These are phyloP conservation scores for Micropterix aruncella DNA, from an alignment of 2,888 invertebrate species.

Conservation along the genomic window DNA sequence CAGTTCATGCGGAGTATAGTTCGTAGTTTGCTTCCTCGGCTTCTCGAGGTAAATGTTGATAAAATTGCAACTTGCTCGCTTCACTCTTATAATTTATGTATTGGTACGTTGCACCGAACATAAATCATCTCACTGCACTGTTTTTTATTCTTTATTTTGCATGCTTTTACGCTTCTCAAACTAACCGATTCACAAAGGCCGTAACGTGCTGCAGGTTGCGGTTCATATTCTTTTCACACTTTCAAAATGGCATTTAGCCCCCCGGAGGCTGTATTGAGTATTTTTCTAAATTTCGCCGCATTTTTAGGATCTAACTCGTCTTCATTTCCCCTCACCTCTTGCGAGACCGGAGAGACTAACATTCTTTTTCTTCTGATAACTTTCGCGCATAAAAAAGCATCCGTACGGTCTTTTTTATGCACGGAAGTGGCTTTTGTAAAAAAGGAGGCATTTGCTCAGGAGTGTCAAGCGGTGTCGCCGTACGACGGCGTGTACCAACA, in stretches of 20 bases:
- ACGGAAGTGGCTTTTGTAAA: too few species aligned
- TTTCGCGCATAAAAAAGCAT: constrained; percentile 12
- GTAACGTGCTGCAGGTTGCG: constrained; percentile 3
- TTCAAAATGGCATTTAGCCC: neutral
- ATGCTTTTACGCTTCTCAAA: constrained; percentile 30
- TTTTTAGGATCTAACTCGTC: constrained; percentile 1
- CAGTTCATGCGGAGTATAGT: too few species aligned
- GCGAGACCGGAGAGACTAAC: constrained; percentile 10
- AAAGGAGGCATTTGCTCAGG: constrained; percentile 11
- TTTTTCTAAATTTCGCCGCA: constrained; percentile 3
- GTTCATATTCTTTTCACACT: constrained; percentile 1
- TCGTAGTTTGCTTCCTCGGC: too few species aligned
- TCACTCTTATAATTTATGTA: too few species aligned
- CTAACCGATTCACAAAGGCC: constrained; percentile 12
- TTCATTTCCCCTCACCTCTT: neutral
- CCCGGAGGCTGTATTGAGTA: neutral
- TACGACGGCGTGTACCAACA: constrained; percentile 10
- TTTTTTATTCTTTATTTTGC: constrained; percentile 19
- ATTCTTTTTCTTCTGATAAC: too few species aligned
- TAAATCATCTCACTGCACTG: constrained; percentile 12
- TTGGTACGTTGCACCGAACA: too few species aligned
- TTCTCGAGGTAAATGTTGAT: too few species aligned
- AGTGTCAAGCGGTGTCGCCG: constrained; percentile 7
- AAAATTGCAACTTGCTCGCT: too few species aligned
- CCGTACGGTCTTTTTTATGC: constrained; percentile 3